Evolutionary conservation across 1,140 invertebrate genomes (phyloP), one percentile per base, ranked within the genome.

Genomic region (Cydia splendana): DNA sequence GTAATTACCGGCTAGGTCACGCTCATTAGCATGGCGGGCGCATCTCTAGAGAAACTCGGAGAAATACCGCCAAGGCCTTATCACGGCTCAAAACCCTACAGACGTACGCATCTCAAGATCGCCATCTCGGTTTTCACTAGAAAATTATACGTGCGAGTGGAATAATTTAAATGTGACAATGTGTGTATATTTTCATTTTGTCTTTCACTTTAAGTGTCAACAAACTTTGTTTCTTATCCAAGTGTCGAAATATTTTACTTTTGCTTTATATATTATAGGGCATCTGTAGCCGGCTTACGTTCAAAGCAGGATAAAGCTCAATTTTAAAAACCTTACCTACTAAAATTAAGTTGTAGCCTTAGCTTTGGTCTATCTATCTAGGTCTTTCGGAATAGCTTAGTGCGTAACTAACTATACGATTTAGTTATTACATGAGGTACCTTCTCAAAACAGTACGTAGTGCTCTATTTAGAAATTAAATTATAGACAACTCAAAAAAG

Each of bases 81-180:
- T 62, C 57, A 24, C 57, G 20, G 18, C 57, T 62, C 57, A 62
- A 62, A 62, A 62, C 18, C 57, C 57, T 62, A 62, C 57, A 24
- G 24, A 62, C 57, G 57, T 62, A 62, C 18, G 57, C 20, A 57
- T 57, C 18, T 57, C 53, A 62, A 62, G 57, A 62, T 62, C 20
- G 57, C 57, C 57, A 62, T 62, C 57, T 62, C 57, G 20, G 53
- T 62, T 62, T 62, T 62, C 57, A 62, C 57, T 62, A 62, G 57
- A 57, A 57, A 57, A 62, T 62, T 24, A 62, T 62, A 62, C 57
- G 20, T 62, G 57, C 24, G 53, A 57, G 57, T 24, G 57, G 57
- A 62, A 62, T 62, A 62, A 62, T 24, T 62, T 62, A 24, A 62
- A 62, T 62, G 57, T 62, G 20, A 62, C 57, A 62, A 62, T 62